phyloP scores from a whole-genome alignment of 64 coral and sea anemone genomes.

The Porites lutea region DNA sequence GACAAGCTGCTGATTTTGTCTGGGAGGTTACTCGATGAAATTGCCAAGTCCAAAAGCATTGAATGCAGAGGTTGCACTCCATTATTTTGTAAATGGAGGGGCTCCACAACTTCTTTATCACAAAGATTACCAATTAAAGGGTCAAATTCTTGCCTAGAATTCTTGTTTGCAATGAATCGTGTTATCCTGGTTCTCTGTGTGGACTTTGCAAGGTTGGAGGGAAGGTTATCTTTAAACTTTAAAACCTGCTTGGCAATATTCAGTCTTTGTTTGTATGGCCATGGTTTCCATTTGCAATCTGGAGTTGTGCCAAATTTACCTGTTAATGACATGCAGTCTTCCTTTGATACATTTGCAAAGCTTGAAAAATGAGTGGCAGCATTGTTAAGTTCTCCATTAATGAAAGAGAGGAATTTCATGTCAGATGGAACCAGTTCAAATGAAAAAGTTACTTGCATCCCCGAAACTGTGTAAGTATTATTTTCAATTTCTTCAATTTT shows the following conservation, averaged over 20 bases:
- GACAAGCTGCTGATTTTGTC: constrained; percentile 48
- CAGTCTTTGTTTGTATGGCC: constrained; percentile 54
- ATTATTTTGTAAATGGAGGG: constrained; percentile 75
- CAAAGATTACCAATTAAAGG: constrained; percentile 53
- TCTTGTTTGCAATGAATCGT: constrained; percentile 51
- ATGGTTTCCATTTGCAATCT: constrained; percentile 73
- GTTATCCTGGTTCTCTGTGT: constrained; percentile 33
- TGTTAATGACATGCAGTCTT: constrained; percentile 20
- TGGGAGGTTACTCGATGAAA: constrained; percentile 56
- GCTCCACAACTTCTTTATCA: constrained; percentile 50
- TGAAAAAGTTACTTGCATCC: constrained; percentile 47
- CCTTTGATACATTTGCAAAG: constrained; percentile 64
- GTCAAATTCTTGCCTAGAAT: constrained; percentile 78
- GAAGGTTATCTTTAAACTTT: constrained; percentile 3
- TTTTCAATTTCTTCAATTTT: constrained; percentile 52
- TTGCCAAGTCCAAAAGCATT: constrained; percentile 69
- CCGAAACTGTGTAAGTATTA: constrained; percentile 25
- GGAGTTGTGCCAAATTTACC: constrained; percentile 50
- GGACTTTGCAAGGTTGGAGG: constrained; percentile 6
- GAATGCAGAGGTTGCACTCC: constrained; percentile 67
- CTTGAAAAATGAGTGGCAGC: constrained; percentile 63
- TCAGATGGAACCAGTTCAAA: constrained; percentile 68
- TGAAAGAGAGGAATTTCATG: constrained; percentile 65
- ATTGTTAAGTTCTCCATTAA: constrained; percentile 66
- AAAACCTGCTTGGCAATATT: constrained; percentile 51